These are phyloP conservation scores for Sebastolobus alascanus DNA, from an alignment of 2,797 vertebrate species.

Conservation along the genomic window DNA sequence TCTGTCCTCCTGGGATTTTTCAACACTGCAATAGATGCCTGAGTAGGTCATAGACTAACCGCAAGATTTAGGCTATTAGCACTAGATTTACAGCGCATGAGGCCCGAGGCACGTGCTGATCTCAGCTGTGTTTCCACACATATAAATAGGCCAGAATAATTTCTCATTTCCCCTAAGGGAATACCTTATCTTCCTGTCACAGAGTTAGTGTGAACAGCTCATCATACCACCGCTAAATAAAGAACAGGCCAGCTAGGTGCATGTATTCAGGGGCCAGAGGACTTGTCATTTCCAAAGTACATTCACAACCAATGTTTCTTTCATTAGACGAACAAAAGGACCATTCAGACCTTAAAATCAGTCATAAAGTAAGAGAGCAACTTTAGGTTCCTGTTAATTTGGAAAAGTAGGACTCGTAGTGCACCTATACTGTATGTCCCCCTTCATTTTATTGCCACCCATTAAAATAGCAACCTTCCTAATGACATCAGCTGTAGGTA, in stretches of 20 bases:
- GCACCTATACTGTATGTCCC: background rate
- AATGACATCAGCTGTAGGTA: slow-evolving; percentile 22
- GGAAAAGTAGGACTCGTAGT: background rate
- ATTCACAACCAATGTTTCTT: slow-evolving; percentile 9
- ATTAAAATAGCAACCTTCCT: background rate
- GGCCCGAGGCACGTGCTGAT: slow-evolving; percentile 28
- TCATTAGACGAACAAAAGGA: background rate
- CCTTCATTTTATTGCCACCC: background rate
- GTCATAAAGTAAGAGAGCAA: background rate
- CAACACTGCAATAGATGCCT: slow-evolving; percentile 19
- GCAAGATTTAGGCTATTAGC: slow-evolving; percentile 52
- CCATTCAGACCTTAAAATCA: background rate
- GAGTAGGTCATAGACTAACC: slow-evolving; percentile 53
- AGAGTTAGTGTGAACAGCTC: slow-evolving; percentile 5
- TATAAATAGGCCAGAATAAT: slow-evolving; percentile 62
- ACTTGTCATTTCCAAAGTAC: slow-evolving; percentile 23
- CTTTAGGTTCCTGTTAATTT: background rate
- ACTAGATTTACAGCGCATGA: slow-evolving; percentile 40
- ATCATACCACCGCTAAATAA: slow-evolving; percentile 28
- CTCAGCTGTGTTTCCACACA: background rate
- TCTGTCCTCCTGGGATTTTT: slow-evolving; percentile 17
- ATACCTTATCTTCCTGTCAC: slow-evolving; percentile 14
- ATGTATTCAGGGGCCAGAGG: slow-evolving; percentile 16
- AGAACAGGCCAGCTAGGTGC: slow-evolving; percentile 10
- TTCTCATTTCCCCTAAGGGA: slow-evolving; percentile 44